Base-by-base conservation (phyloP, 2,888 invertebrate genomes). In the Apodemia hepburni region DNA sequence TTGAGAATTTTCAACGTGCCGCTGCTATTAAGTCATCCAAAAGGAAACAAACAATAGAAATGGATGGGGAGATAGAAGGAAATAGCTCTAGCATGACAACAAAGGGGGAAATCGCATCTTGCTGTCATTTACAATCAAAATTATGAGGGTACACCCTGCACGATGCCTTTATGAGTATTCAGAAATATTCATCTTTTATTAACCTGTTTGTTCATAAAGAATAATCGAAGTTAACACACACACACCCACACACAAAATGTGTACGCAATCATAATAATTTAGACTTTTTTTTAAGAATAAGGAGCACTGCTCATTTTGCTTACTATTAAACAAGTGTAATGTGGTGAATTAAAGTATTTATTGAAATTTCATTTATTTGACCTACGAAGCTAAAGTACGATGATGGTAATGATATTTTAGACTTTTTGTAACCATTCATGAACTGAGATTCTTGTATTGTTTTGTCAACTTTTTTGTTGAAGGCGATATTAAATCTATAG, bases 401-500 rank as follows among this genome's bases (percentile, higher is more conserved):
- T 2, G 5, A 6, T 2, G 6, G 29, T 29, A 7, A 29, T 6
- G 5, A 29, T 29, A 29, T 29, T 29, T 29, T 29, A 29, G 29
- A 6, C 29, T 4, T 29, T 29, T 29, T 29, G 29, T 29, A 29
- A 7, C 7, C 18, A 9, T 9, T 11, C 11, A 75, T 75, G 73
- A 78, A 80, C 78, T 81, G 81, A 84, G 83, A 84, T 84, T 81
- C 66, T 68, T 69, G 65, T 68, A 71, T 70, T 73, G 76, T 70
- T 78, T 77, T 76, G 76, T 77, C 74, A 76, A 76, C 76, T 22
- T 18, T 77, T 71, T 71, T 75, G 70, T 76, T 74, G 76, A 82
- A 80, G 81, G 80, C 83, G 83, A 84, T 85, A 82, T 80, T 73
- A 70, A 68, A 75, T 70, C 70, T 68, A 71, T 69, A 70, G 76